These are phyloP conservation scores for Benitochromis conjunctus DNA, from an alignment of 2,113 vertebrate genomes.

Conservation along the genomic window DNA sequence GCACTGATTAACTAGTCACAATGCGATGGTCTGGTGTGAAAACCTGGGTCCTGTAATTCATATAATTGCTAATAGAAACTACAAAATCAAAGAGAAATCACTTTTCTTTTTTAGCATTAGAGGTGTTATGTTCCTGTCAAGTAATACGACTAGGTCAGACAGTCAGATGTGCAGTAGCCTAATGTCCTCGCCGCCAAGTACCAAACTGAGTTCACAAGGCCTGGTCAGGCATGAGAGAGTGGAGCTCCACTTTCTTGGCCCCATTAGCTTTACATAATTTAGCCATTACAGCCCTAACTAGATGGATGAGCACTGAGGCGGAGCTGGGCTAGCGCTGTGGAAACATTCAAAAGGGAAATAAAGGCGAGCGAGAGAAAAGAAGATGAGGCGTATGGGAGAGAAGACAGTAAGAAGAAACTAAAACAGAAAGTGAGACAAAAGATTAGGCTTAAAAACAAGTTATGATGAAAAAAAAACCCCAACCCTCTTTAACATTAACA, in stretches of 20 bases:
- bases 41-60: neutral
- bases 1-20: neutral
- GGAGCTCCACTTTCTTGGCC: constrained; percentile 16
- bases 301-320: constrained; percentile 18
- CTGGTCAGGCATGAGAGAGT: constrained; percentile 16
- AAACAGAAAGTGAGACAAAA: neutral
- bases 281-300: constrained; percentile 38
- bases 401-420: neutral
- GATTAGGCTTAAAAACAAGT: neutral
- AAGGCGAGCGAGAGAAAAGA: neutral
- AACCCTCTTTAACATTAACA: neutral
- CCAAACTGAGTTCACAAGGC: constrained; percentile 18
- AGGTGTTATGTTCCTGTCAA: neutral
- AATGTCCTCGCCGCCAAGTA: neutral
- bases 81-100: neutral
- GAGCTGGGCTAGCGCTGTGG: neutral
- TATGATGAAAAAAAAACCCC: neutral
- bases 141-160: neutral
- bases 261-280: constrained; percentile 66
- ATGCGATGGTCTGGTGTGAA: neutral
- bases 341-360: neutral
- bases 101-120: neutral
- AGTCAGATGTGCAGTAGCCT: neutral
- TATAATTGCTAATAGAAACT: neutral
- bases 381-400: neutral